Base-by-base conservation (phyloP, 2,888 invertebrate species). In the Acleris emargana region DNA sequence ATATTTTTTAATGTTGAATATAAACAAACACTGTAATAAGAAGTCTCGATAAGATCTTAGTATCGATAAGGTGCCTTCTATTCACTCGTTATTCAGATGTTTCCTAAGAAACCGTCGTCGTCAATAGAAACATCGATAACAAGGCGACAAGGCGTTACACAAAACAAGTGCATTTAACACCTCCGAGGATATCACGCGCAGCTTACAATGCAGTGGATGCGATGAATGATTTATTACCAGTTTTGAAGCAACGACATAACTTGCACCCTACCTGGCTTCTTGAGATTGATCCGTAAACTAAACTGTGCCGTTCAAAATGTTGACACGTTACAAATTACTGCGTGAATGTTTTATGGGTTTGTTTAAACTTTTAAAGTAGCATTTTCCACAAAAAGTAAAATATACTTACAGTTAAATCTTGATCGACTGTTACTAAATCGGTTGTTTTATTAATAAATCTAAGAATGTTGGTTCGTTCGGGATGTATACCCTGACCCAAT, bases 131-230 rank as follows among this genome's bases (percentile, higher is more conserved):
- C 6, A 60, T 53, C 49, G 25, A 47, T 54, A 62, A 51, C 13
- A 59, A 43, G n/a, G 18, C 16, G 32, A 32, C 32, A 11, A 32
- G 11, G 9, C 13, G 38, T 38, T 13, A 13, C 38, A 38, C 38
- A 42, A 28, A 51, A 57, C 62, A 62, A 62, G 57, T 43, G 45
- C 4, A 43, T 63, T 49, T 47, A 53, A 45, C 47, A 53, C 63
- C 45, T n/a, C 13, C 42, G 38, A 47, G 13, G 45, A 42, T 54
- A 64, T 64, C 53, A 17, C 11, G n/a, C 17, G 38, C 53, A 64
- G 53, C 64, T 59, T 38, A 54, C 55, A 62, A 55, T 62, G 49
- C 50, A 43, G 50, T 55, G 38, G 16, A 42, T 43, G 49, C 5
- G 18, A 18, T 18, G 43, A 32, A 62, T 57, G 62, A 62, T 62